phyloP scores from a whole-genome alignment of 2,888 invertebrate genomes.

The Tetranychus piercei region DNA sequence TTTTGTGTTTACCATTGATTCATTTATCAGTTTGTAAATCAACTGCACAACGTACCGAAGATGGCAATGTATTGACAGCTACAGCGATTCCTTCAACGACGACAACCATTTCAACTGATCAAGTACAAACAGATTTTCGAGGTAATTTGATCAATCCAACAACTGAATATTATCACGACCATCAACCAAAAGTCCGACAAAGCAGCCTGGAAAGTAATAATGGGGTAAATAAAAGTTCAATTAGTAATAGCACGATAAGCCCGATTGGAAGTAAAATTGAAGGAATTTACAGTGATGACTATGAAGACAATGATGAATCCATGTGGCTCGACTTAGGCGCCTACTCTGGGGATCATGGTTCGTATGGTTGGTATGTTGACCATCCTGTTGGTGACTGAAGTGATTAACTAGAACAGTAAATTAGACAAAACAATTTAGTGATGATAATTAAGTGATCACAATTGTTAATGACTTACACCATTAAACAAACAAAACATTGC shows the following conservation, averaged over 20 bases:
- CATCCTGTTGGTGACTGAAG: constrained; percentile 21
- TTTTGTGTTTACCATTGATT: too few relatives aligned
- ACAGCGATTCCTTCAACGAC: neutral
- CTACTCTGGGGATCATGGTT: constrained; percentile 25
- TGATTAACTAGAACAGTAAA: neutral
- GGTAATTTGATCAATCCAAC: neutral
- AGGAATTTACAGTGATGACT: neutral
- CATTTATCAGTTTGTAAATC: too few relatives aligned
- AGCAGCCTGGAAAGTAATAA: neutral
- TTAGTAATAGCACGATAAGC: neutral
- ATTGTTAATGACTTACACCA: too few relatives aligned
- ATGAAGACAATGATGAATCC: neutral
- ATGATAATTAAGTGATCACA: constrained; percentile 12
- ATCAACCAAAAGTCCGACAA: too few relatives aligned
- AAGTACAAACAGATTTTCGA: neutral
- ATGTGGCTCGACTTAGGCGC: constrained; percentile 27
- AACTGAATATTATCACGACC: too few relatives aligned
- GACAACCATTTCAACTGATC: neutral
- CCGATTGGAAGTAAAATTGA: neutral
- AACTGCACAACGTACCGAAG: too few relatives aligned
- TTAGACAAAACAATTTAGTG: neutral
- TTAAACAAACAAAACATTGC: too few relatives aligned
- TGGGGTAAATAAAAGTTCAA: neutral
- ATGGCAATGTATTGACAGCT: neutral
- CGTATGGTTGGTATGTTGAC: constrained; percentile 27